Evolutionary conservation across 2,113 vertebrate species (phyloP).

Genomic region (Promerops cafer): DNA sequence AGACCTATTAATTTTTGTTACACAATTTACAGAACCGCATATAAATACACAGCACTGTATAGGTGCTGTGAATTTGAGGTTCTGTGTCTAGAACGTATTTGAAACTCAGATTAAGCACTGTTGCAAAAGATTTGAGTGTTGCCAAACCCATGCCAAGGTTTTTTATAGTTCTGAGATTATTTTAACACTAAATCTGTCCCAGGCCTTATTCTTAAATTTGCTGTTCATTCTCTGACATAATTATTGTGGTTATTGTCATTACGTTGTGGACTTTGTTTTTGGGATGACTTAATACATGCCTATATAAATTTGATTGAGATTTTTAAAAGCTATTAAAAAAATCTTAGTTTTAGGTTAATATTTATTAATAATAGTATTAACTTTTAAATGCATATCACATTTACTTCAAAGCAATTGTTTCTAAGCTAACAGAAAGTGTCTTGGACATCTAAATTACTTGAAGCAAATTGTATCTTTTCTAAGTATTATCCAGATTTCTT

Average conservation of each 20-base stretch:
- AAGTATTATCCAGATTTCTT: not conserved
- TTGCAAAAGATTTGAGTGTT: not conserved
- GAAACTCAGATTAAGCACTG: not conserved
- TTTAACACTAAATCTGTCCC: not conserved
- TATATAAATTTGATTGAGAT: not conserved
- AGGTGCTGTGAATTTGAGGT: not conserved
- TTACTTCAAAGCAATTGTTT: not conserved
- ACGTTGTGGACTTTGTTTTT: not conserved
- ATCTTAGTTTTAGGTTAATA: not conserved
- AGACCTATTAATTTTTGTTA: not conserved
- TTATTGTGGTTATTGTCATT: not conserved
- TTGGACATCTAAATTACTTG: not conserved
- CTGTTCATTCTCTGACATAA: not conserved
- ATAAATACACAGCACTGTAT: too few species aligned
- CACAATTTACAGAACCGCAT: accelerated
- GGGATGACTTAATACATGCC: not conserved
- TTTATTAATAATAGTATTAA: not conserved
- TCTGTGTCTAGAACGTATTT: not conserved
- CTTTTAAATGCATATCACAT: not conserved
- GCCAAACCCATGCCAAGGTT: not conserved
- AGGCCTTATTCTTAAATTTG: not conserved
- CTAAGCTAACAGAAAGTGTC: not conserved
- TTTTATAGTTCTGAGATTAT: not conserved
- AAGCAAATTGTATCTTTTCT: not conserved
- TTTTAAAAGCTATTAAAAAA: not conserved